Conservation (phyloP, 2,113 vertebrate species). For the Xenopus tropicalis region UCB_Xtro_10.0 CM004446.2:10636501-10637000, state of each 20-base stretch:
- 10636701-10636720: slow-evolving; percentile 49
- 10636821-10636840: slow-evolving; percentile 72
- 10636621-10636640: no score
- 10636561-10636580: no score
- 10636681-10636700: slow-evolving; percentile 17
- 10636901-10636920: slow-evolving; percentile 31
- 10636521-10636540: no score
- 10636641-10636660: slow-evolving; percentile 26
- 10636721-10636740: slow-evolving; percentile 62
- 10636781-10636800: slow-evolving; percentile 74
- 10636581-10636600: no score
- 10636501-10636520: no score
- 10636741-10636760: slow-evolving; percentile 67
- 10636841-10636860: slow-evolving; percentile 66
- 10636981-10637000: slow-evolving; percentile 16
- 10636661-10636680: slow-evolving; percentile 16
- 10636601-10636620: no score
- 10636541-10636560: no score
- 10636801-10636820: slow-evolving; percentile 78
- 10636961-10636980: slow-evolving; percentile 52
- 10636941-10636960: slow-evolving; percentile 63
- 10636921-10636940: neutral
- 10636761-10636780: slow-evolving; percentile 68
- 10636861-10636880: slow-evolving; percentile 63
- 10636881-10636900: slow-evolving; percentile 27